Percentiles rank a stretch among this genome's conserved stretches.
Conservation (phyloP, 2,797 vertebrate species). For the Karalla daura region DNA sequence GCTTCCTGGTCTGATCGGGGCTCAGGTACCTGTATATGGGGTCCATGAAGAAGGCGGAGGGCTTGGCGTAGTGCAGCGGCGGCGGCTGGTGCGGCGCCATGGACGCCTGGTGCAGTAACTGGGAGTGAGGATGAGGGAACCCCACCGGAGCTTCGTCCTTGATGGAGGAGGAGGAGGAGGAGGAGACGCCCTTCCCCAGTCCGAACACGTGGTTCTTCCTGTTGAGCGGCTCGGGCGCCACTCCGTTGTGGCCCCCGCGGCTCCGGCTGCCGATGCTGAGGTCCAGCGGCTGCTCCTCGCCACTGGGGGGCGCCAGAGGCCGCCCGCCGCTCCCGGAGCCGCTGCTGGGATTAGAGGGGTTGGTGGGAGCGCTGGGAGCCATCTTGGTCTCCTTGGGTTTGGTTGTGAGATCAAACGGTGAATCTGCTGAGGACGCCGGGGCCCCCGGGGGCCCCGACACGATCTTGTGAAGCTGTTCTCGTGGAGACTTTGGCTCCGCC, state of each 20-base stretch:
- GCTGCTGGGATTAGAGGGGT: slow-evolving; percentile 74
- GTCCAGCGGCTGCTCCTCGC: slow-evolving; percentile 96
- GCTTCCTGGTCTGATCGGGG: slow-evolving; percentile 78
- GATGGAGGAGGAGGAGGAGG: too few species aligned
- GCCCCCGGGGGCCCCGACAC: slow-evolving; percentile 82
- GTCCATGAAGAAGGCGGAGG: slow-evolving; percentile 99
- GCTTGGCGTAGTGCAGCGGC: slow-evolving; percentile 96
- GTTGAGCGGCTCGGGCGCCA: slow-evolving; percentile 81
- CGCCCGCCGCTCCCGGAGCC: slow-evolving; percentile 66
- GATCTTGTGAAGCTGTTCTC: slow-evolving; percentile 88
- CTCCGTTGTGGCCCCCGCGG: slow-evolving; percentile 91
- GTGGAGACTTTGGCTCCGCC: slow-evolving; percentile 94
- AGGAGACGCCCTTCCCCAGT: slow-evolving; percentile 83
- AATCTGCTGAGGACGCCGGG: slow-evolving; percentile 86
- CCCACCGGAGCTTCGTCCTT: slow-evolving; percentile 86
- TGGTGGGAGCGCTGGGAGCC: slow-evolving; percentile 80
- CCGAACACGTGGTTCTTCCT: slow-evolving; percentile 93
- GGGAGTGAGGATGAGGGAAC: slow-evolving; percentile 83
- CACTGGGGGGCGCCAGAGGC: slow-evolving; percentile 67
- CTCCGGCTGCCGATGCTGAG: slow-evolving; percentile 94
- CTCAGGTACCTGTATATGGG: slow-evolving; percentile 99
- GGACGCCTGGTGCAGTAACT: slow-evolving; percentile 82
- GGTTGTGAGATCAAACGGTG: slow-evolving; percentile 97
- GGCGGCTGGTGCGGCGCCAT: slow-evolving; percentile 88
- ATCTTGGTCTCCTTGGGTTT: slow-evolving; percentile 94